Percentiles rank a stretch among this genome's conserved stretches.
Conservation (phyloP, 2,113 vertebrate genomes). For the Chionomys nivalis region DNA sequence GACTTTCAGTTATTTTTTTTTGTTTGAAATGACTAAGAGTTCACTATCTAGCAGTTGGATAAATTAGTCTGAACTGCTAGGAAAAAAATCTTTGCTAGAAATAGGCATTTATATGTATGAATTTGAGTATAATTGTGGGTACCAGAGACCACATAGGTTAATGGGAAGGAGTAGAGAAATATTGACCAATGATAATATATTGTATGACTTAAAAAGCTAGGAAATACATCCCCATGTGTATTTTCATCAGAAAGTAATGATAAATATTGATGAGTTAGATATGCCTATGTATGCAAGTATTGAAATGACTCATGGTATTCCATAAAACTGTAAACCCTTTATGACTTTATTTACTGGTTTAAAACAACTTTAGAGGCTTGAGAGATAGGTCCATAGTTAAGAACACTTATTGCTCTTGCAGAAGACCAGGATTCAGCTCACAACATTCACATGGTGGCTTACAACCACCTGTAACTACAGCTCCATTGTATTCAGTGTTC, state of each 20-base stretch:
- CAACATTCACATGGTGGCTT: no score
- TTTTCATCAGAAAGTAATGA: not conserved
- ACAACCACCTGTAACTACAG: not conserved
- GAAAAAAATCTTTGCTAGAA: not conserved
- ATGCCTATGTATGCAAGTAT: not conserved
- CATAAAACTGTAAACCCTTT: not conserved
- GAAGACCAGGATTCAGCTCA: not conserved
- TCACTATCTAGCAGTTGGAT: not conserved
- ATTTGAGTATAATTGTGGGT: not conserved
- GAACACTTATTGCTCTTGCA: not conserved
- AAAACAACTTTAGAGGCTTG: not conserved
- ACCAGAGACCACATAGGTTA: not conserved
- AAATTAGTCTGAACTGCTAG: not conserved
- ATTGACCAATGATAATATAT: not conserved
- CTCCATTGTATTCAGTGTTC: not conserved
- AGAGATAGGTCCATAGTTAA: not conserved
- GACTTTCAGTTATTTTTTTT: no score
- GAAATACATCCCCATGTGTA: not conserved
- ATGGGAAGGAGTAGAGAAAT: not conserved
- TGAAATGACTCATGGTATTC: not conserved
- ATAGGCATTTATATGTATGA: not conserved
- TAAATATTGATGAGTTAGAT: not conserved
- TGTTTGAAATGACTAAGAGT: not conserved
- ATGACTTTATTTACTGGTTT: not conserved
- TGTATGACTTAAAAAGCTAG: not conserved